phyloP scores from a whole-genome alignment of 2,888 invertebrate species.

The Syrphus vitripennis region DNA sequence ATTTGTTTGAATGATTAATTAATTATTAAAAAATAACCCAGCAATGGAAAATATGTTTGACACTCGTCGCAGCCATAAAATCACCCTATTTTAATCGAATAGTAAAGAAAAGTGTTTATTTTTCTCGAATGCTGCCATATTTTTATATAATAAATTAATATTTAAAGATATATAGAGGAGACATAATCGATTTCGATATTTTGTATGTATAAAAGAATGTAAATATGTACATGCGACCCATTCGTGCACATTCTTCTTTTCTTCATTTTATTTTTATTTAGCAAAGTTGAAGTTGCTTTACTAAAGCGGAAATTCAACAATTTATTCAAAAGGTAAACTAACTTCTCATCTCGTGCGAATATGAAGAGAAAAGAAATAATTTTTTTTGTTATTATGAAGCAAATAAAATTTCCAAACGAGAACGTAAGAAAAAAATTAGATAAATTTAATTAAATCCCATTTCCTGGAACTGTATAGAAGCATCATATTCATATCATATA shows the following conservation, averaged over 20 bases:
- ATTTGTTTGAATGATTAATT: too few species aligned
- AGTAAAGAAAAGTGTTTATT: too few species aligned
- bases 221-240: neutral
- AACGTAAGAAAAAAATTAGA: slow-evolving; percentile 38
- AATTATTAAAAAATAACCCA: too few species aligned
- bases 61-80: too few species aligned
- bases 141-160: too few species aligned
- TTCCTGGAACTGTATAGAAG: slow-evolving; percentile 35
- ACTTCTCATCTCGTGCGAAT: neutral
- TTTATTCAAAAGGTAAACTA: slow-evolving; percentile 41
- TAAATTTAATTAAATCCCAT: slow-evolving; percentile 63
- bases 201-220: neutral
- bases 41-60: too few species aligned
- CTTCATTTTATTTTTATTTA: neutral
- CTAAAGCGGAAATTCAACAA: slow-evolving; percentile 49
- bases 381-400: neutral
- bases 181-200: neutral
- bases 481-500: neutral
- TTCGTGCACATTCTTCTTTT: neutral
- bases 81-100: too few species aligned
- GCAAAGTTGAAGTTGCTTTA: neutral
- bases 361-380: neutral
- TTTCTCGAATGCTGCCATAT: too few species aligned
- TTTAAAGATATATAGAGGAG: too few species aligned
- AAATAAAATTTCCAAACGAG: slow-evolving; percentile 23